Base-by-base conservation (phyloP, 2,888 invertebrate species). In the Hoplodrina ambigua region DNA sequence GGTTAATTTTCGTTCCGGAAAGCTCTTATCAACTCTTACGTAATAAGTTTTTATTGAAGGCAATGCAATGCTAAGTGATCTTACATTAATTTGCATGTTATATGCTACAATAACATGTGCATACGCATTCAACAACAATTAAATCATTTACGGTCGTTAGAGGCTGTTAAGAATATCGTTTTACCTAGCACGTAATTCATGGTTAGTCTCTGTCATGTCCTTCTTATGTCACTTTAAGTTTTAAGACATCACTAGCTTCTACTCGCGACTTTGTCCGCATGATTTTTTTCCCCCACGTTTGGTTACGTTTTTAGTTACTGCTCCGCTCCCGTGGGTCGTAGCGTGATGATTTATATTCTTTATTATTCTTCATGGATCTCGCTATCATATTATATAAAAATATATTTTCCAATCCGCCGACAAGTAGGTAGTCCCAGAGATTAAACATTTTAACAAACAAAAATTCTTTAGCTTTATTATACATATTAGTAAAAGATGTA, bases 81-180 rank as follows among this genome's bases (percentile, higher is more conserved):
- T 33, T n/a, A 11, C 13, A 52, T 65, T 54, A 37, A 17, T 53
- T 53, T 41, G 37, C 19, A 66, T 53, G 2, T 37, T 13, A 41
- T 11, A 13, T 6, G 17, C 25, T 41, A 20, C 20, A 58, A 20
- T 49, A 46, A n/a, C 20, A 70, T 17, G 52, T 15, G 8, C 20
- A n/a, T 6, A 8, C 37, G 41, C 41, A 41, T 20, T 46, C 11
- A 13, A 11, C 76, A 5, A 20, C 53, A 41, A 17, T 49, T 76
- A n/a, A 49, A 72, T 58, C 10, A 58, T 30, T 25, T 17, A 44
- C 6, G 17, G 33, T 44, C 19, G 49, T 69, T 58, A 49, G 53
- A 20, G 13, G 19, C 41, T 41, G 1, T 2, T 25, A 44, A 19
- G 19, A 49, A 77, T 70, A 77, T 72, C 71, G 20, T 20, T 58